These are phyloP conservation scores for Echiichthys vipera DNA, from an alignment of 2,797 vertebrate genomes.

Conservation along the genomic window DNA sequence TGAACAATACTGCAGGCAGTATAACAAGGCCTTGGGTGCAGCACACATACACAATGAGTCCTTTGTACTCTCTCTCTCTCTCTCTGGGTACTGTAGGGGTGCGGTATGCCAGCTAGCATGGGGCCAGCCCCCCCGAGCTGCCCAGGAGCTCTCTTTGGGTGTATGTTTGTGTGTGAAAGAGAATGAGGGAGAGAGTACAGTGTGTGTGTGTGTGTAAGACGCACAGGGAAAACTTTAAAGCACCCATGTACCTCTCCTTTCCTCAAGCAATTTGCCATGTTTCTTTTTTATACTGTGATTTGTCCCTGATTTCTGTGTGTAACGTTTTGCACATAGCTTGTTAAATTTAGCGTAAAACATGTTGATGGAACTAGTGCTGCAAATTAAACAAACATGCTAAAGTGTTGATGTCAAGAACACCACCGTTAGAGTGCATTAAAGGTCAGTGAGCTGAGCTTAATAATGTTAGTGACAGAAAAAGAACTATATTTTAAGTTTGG, in stretches of 20 bases:
- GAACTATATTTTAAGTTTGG: too few relatives aligned
- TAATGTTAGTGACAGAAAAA: neutral
- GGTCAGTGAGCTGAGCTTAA: neutral
- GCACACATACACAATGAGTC: slow-evolving; percentile 75
- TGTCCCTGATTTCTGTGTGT: neutral
- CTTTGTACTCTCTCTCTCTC: slow-evolving; percentile 80
- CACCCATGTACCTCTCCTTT: neutral
- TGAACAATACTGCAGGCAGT: slow-evolving; percentile 67
- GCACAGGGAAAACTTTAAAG: neutral
- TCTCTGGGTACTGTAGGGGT: slow-evolving; percentile 75
- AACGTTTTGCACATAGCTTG: neutral
- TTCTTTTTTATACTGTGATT: neutral
- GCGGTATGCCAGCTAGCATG: slow-evolving; percentile 78
- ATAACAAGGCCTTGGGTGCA: slow-evolving; percentile 63
- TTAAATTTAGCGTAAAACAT: neutral
- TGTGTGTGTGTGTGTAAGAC: neutral
- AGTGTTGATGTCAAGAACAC: neutral
- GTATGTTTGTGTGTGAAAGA: neutral
- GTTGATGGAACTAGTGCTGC: neutral
- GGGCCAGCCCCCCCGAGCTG: slow-evolving; percentile 72
- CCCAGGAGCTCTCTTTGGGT: slow-evolving; percentile 53
- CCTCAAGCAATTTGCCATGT: neutral
- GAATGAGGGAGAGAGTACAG: too few relatives aligned
- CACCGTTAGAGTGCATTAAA: too few relatives aligned
- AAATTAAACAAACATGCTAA: neutral